Conservation (phyloP, 92 coral and sea anemone species). For the Desmophyllum pertusum region DNA sequence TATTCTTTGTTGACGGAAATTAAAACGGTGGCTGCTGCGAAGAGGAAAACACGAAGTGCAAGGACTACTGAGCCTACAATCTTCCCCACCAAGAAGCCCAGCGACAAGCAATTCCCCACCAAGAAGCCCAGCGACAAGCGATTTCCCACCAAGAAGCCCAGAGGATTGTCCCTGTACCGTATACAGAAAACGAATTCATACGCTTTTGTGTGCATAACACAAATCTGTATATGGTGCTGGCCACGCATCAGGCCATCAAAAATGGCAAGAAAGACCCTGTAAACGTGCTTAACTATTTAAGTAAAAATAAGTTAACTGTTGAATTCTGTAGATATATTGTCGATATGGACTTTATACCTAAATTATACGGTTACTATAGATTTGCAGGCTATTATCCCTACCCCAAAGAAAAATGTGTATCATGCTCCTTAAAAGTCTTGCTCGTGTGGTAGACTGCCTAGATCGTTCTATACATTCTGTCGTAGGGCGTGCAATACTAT, state of each 20-base stretch:
- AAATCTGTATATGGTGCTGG: not conserved
- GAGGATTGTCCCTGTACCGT: not conserved
- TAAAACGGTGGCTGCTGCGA: too few relatives aligned
- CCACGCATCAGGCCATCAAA: not conserved
- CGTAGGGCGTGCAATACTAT: not conserved
- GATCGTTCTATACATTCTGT: not conserved
- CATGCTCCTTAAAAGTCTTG: not conserved
- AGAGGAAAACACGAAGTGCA: too few relatives aligned
- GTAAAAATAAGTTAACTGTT: not conserved
- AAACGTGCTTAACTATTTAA: not conserved
- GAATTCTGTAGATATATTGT: not conserved
- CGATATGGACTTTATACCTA: not conserved
- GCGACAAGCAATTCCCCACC: too few relatives aligned
- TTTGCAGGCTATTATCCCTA: not conserved
- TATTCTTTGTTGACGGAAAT: too few relatives aligned
- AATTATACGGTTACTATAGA: not conserved
- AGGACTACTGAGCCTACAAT: too few relatives aligned
- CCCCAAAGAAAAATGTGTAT: not conserved
- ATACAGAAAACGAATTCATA: not conserved
- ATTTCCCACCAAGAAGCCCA: too few relatives aligned
- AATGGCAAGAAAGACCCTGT: not conserved
- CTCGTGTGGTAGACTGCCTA: not conserved
- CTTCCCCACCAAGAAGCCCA: too few relatives aligned
- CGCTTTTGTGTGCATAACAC: not conserved
- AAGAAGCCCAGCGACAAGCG: too few relatives aligned